Evolutionary conservation across 2,888 invertebrate species (phyloP), one percentile per base, ranked within the genome.

Genomic region (Mechanitis mazaeus): DNA sequence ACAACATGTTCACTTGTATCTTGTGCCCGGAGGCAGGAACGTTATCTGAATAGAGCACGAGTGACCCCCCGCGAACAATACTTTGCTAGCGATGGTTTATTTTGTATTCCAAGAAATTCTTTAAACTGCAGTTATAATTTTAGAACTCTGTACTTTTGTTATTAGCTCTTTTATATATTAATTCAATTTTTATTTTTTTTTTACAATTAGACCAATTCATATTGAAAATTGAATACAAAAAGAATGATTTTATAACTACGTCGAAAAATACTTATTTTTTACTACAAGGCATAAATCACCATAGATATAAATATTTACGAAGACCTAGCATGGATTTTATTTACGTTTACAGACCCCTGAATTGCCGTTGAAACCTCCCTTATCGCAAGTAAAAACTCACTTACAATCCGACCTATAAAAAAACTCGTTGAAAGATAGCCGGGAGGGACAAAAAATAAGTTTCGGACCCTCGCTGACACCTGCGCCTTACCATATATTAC

Each of bases 361-460:
- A 45, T 33, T 42, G 33, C 45, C 54, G 58, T 33, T 53, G 54
- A 46, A 54, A 45, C 47, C 42, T 63, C 59, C 47, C 42, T 63
- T 63, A 59, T 61, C 55, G 50, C 59, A 53, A 60, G 63, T 42
- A 61, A 62, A 66, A 66, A 61, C 64, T 64, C 58, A 54, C 58
- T 55, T 58, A 56, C 59, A 67, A 69, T 69, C 68, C 60, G 65
- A 61, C 57, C 72, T 71, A 72, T 71, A 72, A 72, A 71, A 63
- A 70, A 69, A 56, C 68, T 65, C 60, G 70, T 65, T 69, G 69
- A 69, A 67, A 70, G 72, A 71, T 71, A 63, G 72, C 71, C 71
- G 62, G 65, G 61, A 70, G 72, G 71, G 68, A 66, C 67, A 67
- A 69, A 66, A 70, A 70, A 71, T 68, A 70, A 70, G 65, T 71